Evolutionary conservation across 2,888 invertebrate genomes (phyloP).

Genomic region (Zaprionus bogoriensis): DNA sequence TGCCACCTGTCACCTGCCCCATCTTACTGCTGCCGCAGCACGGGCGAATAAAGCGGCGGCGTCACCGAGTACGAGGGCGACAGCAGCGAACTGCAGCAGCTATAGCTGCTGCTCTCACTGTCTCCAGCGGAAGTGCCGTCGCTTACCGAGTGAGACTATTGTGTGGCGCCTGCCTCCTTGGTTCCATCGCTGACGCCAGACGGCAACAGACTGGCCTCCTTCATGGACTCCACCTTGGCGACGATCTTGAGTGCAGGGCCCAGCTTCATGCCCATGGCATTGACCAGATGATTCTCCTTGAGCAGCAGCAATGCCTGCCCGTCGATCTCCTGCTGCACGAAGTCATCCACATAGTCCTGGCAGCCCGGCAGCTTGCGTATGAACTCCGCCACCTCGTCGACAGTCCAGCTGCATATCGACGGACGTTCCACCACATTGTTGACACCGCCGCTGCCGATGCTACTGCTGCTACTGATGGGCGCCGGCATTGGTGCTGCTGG

Average conservation of each 20-base stretch:
- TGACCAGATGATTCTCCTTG: conserved; percentile 96
- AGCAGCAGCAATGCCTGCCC: conserved; percentile 96
- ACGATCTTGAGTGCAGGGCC: conserved; percentile 98
- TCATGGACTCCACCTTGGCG: conserved; percentile 93
- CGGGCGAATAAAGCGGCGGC: conserved; percentile 55
- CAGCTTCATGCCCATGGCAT: conserved; percentile 96
- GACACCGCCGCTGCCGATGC: conserved; percentile 38
- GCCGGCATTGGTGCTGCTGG: conserved; percentile 6
- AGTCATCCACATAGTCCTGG: conserved; percentile 96
- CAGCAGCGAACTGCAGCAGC: conserved; percentile 3
- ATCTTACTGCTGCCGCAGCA: conserved; percentile 9
- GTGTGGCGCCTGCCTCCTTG: conserved; percentile 41
- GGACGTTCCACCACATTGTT: conserved; percentile 65
- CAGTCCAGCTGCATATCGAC: conserved; percentile 85
- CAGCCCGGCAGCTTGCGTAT: conserved; percentile 95
- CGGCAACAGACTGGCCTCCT: conserved; percentile 57
- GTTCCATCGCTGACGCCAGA: conserved; percentile 34
- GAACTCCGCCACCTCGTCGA: conserved; percentile 94
- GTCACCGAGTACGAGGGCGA: conserved; percentile 54
- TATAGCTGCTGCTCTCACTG: not conserved
- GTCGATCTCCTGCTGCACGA: conserved; percentile 97
- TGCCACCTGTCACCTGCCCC: no score
- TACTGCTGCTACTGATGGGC: conserved; percentile 16
- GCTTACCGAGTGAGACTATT: conserved; percentile 45
- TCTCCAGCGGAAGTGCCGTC: not conserved